phyloP scores from a whole-genome alignment of 2,888 invertebrate genomes.

The Pammene fasciana region DNA sequence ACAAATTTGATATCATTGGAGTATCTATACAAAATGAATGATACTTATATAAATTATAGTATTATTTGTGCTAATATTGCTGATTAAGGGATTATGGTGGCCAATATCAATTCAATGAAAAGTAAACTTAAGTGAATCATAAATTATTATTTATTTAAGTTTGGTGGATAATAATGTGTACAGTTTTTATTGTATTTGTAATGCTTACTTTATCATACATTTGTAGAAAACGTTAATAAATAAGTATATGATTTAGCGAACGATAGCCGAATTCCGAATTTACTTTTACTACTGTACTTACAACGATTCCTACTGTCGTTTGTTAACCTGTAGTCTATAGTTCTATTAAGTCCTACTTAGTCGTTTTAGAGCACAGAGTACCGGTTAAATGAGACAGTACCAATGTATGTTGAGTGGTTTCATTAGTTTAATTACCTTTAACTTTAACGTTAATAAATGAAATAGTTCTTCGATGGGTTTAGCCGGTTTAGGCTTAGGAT shows the following conservation, averaged over 20 bases:
- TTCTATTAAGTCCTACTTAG: too few relatives aligned
- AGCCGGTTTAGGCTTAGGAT: neutral
- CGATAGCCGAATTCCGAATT: conserved; percentile 2
- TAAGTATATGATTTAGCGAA: conserved; percentile 1
- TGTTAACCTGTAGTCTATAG: too few relatives aligned
- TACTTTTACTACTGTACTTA: too few relatives aligned
- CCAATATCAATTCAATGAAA: neutral
- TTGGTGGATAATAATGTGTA: conserved; percentile 17
- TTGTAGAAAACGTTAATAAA: neutral
- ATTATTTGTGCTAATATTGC: conserved; percentile 1
- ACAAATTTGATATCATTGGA: neutral
- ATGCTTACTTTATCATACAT: neutral
- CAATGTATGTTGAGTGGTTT: too few relatives aligned
- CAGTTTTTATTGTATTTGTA: neutral
- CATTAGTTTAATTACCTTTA: too few relatives aligned
- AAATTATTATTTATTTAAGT: conserved; percentile 29
- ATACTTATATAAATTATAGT: conserved; percentile 1
- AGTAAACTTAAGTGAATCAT: conserved; percentile 19
- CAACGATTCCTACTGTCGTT: too few relatives aligned
- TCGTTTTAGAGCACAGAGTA: too few relatives aligned
- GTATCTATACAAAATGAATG: neutral
- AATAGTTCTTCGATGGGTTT: conserved; percentile 3
- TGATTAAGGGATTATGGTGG: neutral
- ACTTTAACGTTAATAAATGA: neutral
- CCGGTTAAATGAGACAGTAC: too few relatives aligned